These are phyloP conservation scores for Aleiodes alternator DNA, from an alignment of 2,888 invertebrate species.

Conservation along the genomic window DNA sequence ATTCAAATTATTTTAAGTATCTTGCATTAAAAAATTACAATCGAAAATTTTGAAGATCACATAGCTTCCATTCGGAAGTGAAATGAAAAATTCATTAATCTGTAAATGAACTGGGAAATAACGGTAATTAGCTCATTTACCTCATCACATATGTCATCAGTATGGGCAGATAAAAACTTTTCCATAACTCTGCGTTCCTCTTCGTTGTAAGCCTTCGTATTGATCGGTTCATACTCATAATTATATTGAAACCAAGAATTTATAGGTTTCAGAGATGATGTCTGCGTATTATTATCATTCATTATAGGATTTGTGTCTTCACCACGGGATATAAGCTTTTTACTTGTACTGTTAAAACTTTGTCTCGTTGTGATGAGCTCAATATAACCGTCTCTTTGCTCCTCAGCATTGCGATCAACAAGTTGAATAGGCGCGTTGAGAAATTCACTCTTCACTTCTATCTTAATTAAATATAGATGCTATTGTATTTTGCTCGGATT, in stretches of 20 bases:
- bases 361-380: constrained; percentile 79
- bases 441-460: constrained; percentile 47
- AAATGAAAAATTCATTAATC: background rate
- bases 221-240: constrained; percentile 70
- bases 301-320: constrained; percentile 79
- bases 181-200: constrained; percentile 66
- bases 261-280: constrained; percentile 81
- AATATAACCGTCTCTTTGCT: constrained; percentile 82
- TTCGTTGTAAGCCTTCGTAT: constrained; percentile 61
- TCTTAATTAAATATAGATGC: background rate
- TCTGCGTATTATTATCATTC: constrained; percentile 79
- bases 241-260: constrained; percentile 84
- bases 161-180: constrained; percentile 63
- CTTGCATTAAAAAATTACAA: too few relatives aligned
- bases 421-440: constrained; percentile 75
- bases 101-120: background rate
- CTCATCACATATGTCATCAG: constrained; percentile 64
- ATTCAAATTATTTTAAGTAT: too few relatives aligned
- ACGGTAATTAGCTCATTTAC: constrained; percentile 52
- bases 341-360: constrained; percentile 78
- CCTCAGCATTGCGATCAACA: constrained; percentile 77
- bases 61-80: too few relatives aligned
- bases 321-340: constrained; percentile 78
- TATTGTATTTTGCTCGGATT: background rate
- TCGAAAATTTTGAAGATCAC: too few relatives aligned